phyloP scores from a whole-genome alignment of 2,113 vertebrate genomes.

The Taurulus bubalis region DNA sequence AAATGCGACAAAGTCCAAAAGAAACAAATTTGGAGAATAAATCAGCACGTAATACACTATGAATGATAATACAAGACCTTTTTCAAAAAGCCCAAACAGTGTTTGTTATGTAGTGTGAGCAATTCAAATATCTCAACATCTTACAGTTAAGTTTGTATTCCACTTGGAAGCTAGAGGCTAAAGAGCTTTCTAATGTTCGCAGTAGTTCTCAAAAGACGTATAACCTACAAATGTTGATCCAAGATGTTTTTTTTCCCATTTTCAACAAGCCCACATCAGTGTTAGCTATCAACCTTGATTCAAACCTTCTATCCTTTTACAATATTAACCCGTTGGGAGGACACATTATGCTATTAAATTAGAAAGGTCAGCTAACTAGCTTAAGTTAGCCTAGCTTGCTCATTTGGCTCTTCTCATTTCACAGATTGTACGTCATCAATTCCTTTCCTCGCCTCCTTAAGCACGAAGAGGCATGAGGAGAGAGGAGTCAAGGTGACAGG shows the following conservation, averaged over 20 bases:
- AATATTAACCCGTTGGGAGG: neutral
- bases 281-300: neutral
- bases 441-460: neutral
- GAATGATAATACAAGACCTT: neutral
- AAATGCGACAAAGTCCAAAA: neutral
- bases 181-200: neutral
- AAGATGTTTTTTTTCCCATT: too few species aligned
- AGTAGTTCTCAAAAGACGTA: neutral
- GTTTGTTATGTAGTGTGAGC: neutral
- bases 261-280: neutral
- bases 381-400: neutral
- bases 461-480: neutral
- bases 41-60: neutral
- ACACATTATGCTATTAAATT: neutral
- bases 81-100: neutral
- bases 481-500: neutral
- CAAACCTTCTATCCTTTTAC: neutral
- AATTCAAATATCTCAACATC: neutral
- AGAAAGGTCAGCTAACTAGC: neutral
- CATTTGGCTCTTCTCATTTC: neutral
- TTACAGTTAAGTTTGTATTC: neutral
- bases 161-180: neutral
- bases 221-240: too few species aligned
- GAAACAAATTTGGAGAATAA: neutral
- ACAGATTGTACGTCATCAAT: neutral